phyloP scores from a whole-genome alignment of 2,113 vertebrate species.

The Heterotilapia buettikoferi region DNA sequence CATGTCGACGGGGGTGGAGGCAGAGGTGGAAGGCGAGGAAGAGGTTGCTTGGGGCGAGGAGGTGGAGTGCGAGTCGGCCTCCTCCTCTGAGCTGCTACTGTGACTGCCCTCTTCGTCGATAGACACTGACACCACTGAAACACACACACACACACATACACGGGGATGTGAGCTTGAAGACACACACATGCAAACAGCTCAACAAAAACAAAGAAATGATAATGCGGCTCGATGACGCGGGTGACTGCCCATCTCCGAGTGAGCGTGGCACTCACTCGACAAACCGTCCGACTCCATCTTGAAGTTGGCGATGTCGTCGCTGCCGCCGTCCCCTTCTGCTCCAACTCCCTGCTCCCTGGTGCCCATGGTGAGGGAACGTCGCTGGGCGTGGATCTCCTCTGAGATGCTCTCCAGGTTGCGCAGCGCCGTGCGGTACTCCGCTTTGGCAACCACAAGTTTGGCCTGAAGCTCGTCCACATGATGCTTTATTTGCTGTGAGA shows the following conservation, averaged over 20 bases:
- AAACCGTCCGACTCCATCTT: conserved; percentile 82
- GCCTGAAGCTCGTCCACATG: conserved; percentile 87
- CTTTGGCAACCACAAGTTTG: conserved; percentile 84
- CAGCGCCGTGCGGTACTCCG: conserved; percentile 86
- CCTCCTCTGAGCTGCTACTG: conserved; percentile 83
- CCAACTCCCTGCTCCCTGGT: conserved; percentile 88
- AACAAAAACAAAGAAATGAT: background rate
- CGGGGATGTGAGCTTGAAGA: background rate
- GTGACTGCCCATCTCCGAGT: background rate
- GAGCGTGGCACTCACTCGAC: conserved; percentile 78
- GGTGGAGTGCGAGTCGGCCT: conserved; percentile 77
- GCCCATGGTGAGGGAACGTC: conserved; percentile 83
- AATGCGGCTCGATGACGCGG: background rate
- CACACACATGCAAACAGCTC: background rate
- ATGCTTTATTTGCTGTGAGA: conserved; percentile 84
- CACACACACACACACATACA: background rate
- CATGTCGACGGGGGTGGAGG: conserved; percentile 69
- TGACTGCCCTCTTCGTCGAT: conserved; percentile 86
- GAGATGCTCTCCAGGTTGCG: conserved; percentile 94
- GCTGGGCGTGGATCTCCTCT: conserved; percentile 91
- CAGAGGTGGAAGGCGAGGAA: conserved; percentile 33
- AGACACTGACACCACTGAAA: conserved; percentile 88
- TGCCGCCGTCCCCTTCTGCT: conserved; percentile 72
- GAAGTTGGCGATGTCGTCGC: conserved; percentile 75
- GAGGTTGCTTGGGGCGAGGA: conserved; percentile 74